Base-by-base conservation (phyloP, 2,888 invertebrate genomes). In the Busseola fusca region DNA sequence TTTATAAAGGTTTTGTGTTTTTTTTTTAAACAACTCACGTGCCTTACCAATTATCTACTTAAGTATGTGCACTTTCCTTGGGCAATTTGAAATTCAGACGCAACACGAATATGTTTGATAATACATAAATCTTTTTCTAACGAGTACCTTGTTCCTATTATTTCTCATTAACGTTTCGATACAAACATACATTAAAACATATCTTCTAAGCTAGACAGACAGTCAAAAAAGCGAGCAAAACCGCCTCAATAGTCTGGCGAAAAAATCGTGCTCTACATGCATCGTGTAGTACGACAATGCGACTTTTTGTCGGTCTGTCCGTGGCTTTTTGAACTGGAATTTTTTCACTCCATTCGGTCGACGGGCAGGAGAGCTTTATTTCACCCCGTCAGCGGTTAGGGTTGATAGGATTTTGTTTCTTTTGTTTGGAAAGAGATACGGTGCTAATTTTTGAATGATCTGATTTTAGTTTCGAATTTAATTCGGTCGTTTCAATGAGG, bases 291-390 rank as follows among this genome's bases (percentile, higher is more conserved):
- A 93, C 93, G 92, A 94, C 93, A 89, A 89, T 83, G 76, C 87
- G 91, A 91, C 91, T 93, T 93, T 92, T 92, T 92, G 90, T 80
- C 89, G 87, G 86, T 76, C 87, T 69, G 75, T 76, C 85, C 86
- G 87, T 93, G 93, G 93, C 95, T 93, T 93, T 94, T 95, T 95
- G 95, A 95, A 94, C 95, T 93, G 92, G 90, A 89, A 90, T 93
- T 93, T 94, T 94, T 95, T 94, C 94, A 93, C 93, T 93, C 90
- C 93, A 93, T 93, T 93, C 93, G 88, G 80, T 77, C 78, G 80
- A 76, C 74, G 87, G 87, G 87, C 87, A 84, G 86, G 80, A 88
- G 87, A 86, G 89, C 91, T 91, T 92, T 93, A 92, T 93, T 92
- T 92, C 90, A 92, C 91, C 90, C 91, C 85, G 88, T 88, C 89